A percentile compares a stretch with the other conserved stretches of the same genome.
Conservation (phyloP, 2,113 vertebrate species). For the Herpetotheres cachinnans region DNA sequence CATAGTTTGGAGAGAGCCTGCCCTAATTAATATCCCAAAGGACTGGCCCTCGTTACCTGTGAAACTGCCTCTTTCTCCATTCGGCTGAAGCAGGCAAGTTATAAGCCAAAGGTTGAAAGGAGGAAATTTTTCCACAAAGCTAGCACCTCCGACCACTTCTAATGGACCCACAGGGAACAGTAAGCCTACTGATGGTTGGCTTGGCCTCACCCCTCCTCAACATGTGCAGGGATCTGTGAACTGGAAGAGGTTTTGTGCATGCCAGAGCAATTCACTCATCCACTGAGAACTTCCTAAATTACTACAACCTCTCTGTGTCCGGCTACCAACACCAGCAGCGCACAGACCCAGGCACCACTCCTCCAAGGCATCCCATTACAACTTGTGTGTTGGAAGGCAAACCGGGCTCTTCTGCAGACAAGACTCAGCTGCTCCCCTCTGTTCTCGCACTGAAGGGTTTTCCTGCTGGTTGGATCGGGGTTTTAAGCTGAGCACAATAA, state of each 20-base stretch:
- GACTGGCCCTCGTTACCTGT: neutral
- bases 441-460: neutral
- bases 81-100: neutral
- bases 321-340: neutral
- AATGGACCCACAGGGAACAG: neutral
- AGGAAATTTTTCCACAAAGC: neutral
- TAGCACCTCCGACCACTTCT: neutral
- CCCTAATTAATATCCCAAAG: neutral
- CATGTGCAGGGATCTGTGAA: neutral
- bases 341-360: rapidly evolving
- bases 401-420: neutral
- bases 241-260: neutral
- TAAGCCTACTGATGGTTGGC: neutral
- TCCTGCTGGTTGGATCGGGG: rapidly evolving
- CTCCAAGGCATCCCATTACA: neutral
- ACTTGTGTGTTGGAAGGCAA: neutral
- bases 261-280: neutral
- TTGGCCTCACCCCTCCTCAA: neutral
- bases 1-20: neutral
- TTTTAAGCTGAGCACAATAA: neutral
- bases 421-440: neutral
- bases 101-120: neutral
- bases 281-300: neutral
- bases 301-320: neutral
- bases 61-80: neutral